Evolutionary conservation across 1,140 invertebrate species (phyloP), one percentile per base, ranked within the genome.

Genomic region (Zophobas morio): DNA sequence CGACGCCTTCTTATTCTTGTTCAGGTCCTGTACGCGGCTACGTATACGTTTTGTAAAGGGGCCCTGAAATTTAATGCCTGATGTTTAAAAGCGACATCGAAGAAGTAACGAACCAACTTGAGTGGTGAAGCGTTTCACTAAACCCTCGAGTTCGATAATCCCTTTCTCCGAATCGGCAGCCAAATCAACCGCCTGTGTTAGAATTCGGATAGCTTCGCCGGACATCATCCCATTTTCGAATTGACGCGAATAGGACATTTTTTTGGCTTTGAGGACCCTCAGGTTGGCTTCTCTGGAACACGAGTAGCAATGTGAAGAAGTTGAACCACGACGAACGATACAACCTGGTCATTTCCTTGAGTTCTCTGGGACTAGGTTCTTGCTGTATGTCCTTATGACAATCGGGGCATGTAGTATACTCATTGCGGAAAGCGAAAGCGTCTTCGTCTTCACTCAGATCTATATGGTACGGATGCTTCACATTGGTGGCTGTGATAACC

Each of bases 381-480:
- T 86, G 87, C 2, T 86, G 86, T 77, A 88, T 86, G 56, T 88
- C 87, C 6, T 86, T 78, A 74, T 87, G 85, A 60, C 87, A 88
- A 71, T 87, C 87, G 0, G 87, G 87, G 56, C 87, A 88, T 0
- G 85, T 39, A 6, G 56, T 60, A n/a, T 35, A 60, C 8, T 35
- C n/a, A 39, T 60, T 20, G 2, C 36, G 34, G 5, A 60, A 2
- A n/a, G 37, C 35, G n/a, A 36, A 60, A 1, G 87, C 86, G 3
- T 82, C 51, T 2, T 87, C 86, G 3, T 86, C 85, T 8, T 86
- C 86, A 1, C 83, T 82, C 6, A 84, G 82, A 0, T 84, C 85
- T 75, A 87, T 85, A 78, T 87, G 86, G 66, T 88, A 88, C 20
- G 87, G 86, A 63, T 88, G 87, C 66, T 87, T 87, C 76, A 88